These are phyloP conservation scores for Caenorhabditis auriculariae DNA, from an alignment of 2,888 invertebrate species.

Conservation along the genomic window DNA sequence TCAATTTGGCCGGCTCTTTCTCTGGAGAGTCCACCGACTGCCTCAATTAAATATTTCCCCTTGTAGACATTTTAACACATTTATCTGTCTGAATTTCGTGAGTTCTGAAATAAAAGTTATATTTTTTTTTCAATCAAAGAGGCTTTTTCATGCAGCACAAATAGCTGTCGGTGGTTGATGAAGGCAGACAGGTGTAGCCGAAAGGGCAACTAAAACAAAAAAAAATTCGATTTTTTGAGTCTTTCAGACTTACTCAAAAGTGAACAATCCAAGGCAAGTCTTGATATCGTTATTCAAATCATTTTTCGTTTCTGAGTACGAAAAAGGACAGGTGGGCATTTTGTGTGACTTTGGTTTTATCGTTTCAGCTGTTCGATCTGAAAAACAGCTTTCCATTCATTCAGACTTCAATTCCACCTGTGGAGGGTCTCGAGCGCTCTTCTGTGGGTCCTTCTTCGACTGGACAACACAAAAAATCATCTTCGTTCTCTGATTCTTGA, in stretches of 20 bases:
- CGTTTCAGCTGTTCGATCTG: conserved; percentile 1
- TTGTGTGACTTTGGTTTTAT: background rate
- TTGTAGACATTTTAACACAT: too few relatives aligned
- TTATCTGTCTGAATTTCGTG: too few relatives aligned
- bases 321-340: conserved; percentile 20
- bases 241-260: conserved; percentile 23
- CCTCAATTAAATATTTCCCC: conserved; percentile 42
- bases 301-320: conserved; percentile 26
- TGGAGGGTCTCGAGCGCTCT: conserved; percentile 6
- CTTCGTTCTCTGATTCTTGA: conserved; percentile 24
- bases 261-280: conserved; percentile 26
- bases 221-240: background rate
- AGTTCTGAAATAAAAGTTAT: too few relatives aligned
- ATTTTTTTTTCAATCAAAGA: background rate
- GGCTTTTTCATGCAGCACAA: conserved; percentile 37
- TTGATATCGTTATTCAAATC: conserved; percentile 16
- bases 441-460: too few relatives aligned
- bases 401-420: conserved; percentile 4
- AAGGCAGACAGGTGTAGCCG: conserved; percentile 42
- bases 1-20: conserved; percentile 53
- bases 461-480: conserved; percentile 25
- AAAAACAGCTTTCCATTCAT: background rate
- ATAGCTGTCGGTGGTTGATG: conserved; percentile 35
- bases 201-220: conserved; percentile 39
- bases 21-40: conserved; percentile 54